These are phyloP conservation scores for Tadarida brasiliensis DNA, from an alignment of 2,797 vertebrate genomes.

Conservation along the genomic window DNA sequence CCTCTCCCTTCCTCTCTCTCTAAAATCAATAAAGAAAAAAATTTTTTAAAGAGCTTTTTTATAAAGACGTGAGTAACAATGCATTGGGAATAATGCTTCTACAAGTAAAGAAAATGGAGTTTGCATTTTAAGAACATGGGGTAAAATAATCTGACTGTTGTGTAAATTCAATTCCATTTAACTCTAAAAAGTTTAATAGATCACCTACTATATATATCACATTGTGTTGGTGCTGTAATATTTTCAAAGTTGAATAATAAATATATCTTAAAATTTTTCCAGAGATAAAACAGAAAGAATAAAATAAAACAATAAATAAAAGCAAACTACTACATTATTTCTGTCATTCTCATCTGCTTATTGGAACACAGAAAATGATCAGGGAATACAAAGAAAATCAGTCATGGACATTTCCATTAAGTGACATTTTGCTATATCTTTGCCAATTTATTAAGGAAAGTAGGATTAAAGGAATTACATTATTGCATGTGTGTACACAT, in stretches of 20 bases:
- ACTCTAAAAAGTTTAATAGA: not conserved
- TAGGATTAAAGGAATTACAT: not conserved
- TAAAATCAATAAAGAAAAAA: too few relatives aligned
- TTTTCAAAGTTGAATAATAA: not conserved
- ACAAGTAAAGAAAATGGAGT: not conserved
- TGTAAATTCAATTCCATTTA: not conserved
- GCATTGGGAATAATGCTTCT: not conserved
- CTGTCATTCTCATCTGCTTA: not conserved
- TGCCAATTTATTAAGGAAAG: not conserved
- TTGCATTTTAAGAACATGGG: not conserved
- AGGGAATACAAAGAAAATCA: slow-evolving; percentile 10
- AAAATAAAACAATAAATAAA: not conserved
- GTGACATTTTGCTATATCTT: not conserved
- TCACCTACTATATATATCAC: not conserved
- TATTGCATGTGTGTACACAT: not conserved
- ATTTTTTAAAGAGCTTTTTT: slow-evolving; percentile 25
- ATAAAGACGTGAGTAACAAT: not conserved
- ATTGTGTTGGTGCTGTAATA: not conserved
- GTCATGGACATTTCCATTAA: not conserved
- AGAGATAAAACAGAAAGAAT: not conserved
- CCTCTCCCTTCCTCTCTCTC: too few relatives aligned
- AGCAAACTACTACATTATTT: not conserved
- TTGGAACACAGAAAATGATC: not conserved
- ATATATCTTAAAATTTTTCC: not conserved
- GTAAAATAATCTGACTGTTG: not conserved